Conservation (phyloP, 2,797 vertebrate species). For the Ibycter americanus region DNA sequence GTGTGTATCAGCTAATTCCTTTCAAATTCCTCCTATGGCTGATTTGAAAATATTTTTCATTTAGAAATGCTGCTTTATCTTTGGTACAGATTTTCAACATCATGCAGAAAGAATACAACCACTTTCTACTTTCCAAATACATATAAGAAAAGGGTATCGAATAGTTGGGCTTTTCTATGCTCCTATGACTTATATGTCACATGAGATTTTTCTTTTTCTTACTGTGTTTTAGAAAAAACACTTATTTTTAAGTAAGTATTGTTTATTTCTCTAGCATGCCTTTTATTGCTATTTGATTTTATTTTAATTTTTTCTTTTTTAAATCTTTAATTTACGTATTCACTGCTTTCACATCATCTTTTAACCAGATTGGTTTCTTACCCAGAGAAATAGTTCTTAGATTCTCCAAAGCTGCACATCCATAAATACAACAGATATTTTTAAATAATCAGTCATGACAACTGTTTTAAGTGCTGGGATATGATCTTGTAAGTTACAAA, state of each 20-base stretch:
- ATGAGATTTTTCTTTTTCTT: neutral
- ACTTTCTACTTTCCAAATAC: neutral
- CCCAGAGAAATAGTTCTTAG: neutral
- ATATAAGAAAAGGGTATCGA: neutral
- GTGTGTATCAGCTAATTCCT: neutral
- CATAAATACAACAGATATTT: neutral
- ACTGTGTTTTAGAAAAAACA: neutral
- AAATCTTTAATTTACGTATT: neutral
- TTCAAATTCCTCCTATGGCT: neutral
- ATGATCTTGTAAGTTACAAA: neutral
- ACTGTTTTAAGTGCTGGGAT: neutral
- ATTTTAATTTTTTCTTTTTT: neutral
- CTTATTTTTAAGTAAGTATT: neutral
- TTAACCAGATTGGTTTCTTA: neutral
- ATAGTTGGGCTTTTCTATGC: neutral
- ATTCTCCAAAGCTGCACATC: too few relatives aligned
- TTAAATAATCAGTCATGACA: neutral
- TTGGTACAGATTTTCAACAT: neutral
- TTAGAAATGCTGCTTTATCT: neutral
- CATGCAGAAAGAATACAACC: neutral
- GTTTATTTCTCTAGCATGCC: neutral
- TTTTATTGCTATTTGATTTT: neutral
- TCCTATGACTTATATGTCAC: neutral
- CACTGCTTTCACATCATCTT: neutral
- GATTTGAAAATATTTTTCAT: neutral